Evolutionary conservation across 1,140 invertebrate genomes (phyloP), one percentile per base, ranked within the genome.

Genomic region (Neodiprion fabricii): DNA sequence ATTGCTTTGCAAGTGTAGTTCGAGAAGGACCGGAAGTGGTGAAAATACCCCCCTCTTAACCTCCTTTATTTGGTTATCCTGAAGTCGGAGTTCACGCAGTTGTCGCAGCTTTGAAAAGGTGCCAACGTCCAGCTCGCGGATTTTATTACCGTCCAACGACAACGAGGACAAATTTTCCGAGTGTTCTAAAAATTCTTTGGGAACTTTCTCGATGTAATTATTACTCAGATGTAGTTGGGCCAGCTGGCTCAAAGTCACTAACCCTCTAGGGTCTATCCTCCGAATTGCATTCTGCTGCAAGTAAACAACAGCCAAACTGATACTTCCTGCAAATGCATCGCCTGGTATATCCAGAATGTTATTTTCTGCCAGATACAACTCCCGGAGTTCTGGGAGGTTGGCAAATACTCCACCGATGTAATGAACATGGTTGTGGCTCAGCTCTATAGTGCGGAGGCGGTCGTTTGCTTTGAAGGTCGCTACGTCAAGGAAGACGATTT

Each of bases 141-240:
- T 95, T 85, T 93, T 92, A 89, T 99, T 99, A 79, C 96, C 94
- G 88, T 98, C 96, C 79, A 99, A 86, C 77, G 95, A 98, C 53
- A 99, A 88, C 7, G 95, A 95, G 8, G 93, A 93, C 12, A 97
- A 89, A 80, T 93, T 94, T 67, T 89, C 89, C 82, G 94, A 96
- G 76, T 91, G 90, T 72, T 92, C 89, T 81, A 97, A 94, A 79
- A 96, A 89, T 75, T 92, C 91, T 23, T 89, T 88, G 8, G 95
- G 94, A 74, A 97, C 90, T 65, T 90, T 91, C 50, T 92, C 91
- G 77, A 97, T 93, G 84, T 95, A 96, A 85, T 98, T 98, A 76
- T 94, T 94, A 82, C 95, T 94, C 76, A 98, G 89, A 83, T 97
- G 94, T 7, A 97, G 87, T 88, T 97, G 95, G 61, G 93, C 92